A percentile compares a stretch with the other conserved stretches of the same genome.
These are phyloP conservation scores for Lymantria monacha DNA, from an alignment of 2,888 invertebrate genomes.

Conservation along the genomic window DNA sequence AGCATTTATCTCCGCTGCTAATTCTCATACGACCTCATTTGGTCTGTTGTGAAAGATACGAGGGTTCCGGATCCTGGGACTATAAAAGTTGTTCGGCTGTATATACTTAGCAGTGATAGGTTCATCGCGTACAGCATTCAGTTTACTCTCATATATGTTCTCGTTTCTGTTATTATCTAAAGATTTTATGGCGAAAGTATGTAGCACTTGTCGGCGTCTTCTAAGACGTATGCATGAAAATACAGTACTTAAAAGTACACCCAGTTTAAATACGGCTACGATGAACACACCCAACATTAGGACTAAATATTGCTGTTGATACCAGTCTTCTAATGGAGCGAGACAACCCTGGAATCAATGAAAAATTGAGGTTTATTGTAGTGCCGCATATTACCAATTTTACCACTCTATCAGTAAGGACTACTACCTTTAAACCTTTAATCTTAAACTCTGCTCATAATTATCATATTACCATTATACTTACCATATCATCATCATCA, in stretches of 20 bases:
- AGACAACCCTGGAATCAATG: constrained; percentile 84
- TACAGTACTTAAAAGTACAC: constrained; percentile 86
- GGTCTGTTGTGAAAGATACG: constrained; percentile 71
- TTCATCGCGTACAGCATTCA: constrained; percentile 52
- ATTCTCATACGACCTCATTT: constrained; percentile 80
- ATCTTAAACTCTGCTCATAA: no score
- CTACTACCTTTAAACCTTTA: no score
- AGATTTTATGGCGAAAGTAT: constrained; percentile 62
- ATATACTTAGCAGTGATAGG: constrained; percentile 71
- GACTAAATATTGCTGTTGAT: constrained; percentile 87
- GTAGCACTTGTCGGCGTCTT: constrained; percentile 72
- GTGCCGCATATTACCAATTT: no score
- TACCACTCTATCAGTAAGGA: no score
- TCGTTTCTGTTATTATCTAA: constrained; percentile 64
- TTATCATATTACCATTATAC: no score
- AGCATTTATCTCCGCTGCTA: constrained; percentile 80
- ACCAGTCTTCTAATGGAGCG: constrained; percentile 87
- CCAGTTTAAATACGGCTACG: constrained; percentile 87
- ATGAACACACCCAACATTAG: constrained; percentile 85
- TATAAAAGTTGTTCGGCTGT: constrained; percentile 76
- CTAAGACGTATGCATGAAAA: constrained; percentile 86
- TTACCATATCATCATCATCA: no score
- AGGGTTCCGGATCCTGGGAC: constrained; percentile 71
- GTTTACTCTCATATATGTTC: constrained; percentile 67
- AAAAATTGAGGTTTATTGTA: neutral